phyloP scores from a whole-genome alignment of 2,113 vertebrate species.

The Eira barbara region DNA sequence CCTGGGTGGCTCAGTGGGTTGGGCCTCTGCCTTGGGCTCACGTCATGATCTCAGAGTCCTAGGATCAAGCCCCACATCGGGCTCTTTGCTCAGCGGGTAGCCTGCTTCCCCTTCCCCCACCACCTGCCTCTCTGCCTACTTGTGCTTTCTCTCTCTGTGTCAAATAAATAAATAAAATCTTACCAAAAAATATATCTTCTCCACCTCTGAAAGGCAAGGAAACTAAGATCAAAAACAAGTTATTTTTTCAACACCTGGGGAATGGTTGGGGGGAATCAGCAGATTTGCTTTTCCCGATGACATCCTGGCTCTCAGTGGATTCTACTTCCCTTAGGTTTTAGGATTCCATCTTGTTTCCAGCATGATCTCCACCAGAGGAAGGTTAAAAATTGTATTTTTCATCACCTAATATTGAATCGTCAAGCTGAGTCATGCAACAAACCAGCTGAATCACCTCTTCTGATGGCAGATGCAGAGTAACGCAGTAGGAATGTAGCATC shows the following conservation, averaged over 20 bases:
- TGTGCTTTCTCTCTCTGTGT: no score
- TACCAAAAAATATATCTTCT: not conserved
- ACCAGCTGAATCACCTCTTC: slow-evolving; percentile 7
- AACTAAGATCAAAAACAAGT: not conserved
- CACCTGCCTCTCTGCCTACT: no score
- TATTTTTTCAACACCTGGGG: not conserved
- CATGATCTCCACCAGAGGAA: not conserved
- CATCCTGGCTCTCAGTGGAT: not conserved
- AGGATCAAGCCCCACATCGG: no score
- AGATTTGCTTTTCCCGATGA: not conserved
- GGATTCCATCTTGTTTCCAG: not conserved
- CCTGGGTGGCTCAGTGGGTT: no score
- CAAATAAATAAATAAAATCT: no score
- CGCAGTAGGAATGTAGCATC: not conserved
- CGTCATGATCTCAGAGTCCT: no score
- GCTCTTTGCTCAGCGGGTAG: no score
- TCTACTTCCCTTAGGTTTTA: not conserved
- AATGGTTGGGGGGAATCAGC: not conserved
- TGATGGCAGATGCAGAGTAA: not conserved
- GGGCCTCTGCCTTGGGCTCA: no score
- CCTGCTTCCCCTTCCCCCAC: no score
- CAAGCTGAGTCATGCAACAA: not conserved
- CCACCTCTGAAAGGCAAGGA: not conserved
- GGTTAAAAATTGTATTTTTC: not conserved
- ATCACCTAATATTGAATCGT: not conserved